phyloP scores from a whole-genome alignment of 1,140 invertebrate species.

The Bicyclus anynana region DNA sequence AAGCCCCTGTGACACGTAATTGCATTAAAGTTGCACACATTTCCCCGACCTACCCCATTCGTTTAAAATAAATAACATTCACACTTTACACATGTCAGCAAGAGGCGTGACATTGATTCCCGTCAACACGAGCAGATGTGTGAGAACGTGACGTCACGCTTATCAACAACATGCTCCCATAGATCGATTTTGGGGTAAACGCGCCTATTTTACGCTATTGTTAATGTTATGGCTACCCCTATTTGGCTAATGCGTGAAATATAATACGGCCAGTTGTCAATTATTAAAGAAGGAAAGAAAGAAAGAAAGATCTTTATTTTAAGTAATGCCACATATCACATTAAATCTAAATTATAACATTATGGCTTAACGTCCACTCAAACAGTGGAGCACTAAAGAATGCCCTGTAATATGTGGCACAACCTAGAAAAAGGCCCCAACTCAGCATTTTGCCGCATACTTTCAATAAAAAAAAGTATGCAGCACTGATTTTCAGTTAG shows the following conservation, averaged over 20 bases:
- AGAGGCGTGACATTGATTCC: slow-evolving; percentile 45
- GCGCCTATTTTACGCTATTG: neutral
- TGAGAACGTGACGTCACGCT: slow-evolving; percentile 34
- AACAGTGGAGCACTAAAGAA: too few species aligned
- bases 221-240: slow-evolving; percentile 2
- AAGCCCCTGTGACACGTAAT: neutral
- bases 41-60: neutral
- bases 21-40: neutral
- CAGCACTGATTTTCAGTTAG: too few species aligned
- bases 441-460: too few species aligned
- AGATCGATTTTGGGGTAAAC: slow-evolving; percentile 22
- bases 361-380: too few species aligned
- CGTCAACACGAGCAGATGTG: slow-evolving; percentile 36
- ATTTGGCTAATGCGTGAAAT: slow-evolving; percentile 23
- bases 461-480: too few species aligned
- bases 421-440: too few species aligned
- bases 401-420: too few species aligned
- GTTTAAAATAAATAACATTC: slow-evolving; percentile 9
- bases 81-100: slow-evolving; percentile 7
- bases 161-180: slow-evolving; percentile 22
- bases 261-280: slow-evolving; percentile 4
- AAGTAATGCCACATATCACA: too few species aligned
- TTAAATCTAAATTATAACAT: too few species aligned
- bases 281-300: too few species aligned
- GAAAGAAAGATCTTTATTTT: too few species aligned